Base-by-base conservation (phyloP, 2,888 invertebrate genomes). In the Cerastoderma edule region DNA sequence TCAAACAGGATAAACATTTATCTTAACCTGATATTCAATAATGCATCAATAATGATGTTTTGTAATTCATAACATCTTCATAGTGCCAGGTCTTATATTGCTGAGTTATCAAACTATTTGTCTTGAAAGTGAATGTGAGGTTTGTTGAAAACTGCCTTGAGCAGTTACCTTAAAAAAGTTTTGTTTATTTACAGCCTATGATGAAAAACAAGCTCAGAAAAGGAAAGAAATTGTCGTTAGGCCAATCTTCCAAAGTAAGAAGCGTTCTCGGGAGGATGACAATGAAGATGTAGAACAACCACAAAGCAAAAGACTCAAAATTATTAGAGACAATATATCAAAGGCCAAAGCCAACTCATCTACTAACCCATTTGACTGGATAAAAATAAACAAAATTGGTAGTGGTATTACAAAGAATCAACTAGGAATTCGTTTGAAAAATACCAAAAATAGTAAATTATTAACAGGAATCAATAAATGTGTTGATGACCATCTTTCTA, bases 191-290 rank as follows among this genome's bases (percentile, higher is more conserved):
- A 27, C 81, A 90, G 90, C 89, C 0, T 90, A 82, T 83, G 89
- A 90, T 78, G 89, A 90, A 56, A 89, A 86, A 79, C 89, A 89
- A 80, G 73, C 78, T 64, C 84, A 88, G 80, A 89, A 87, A 72
- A 87, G 90, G 50, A 87, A 87, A 72, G 85, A 85, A 28, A 90
- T 90, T 67, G 88, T 86, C 35, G 82, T 75, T 19, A 72, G 87
- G 63, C 86, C 90, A 33, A 67, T 91, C 10, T 91, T 91, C 35
- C 5, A 48, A 33, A 75, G 50, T 22, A 75, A 72, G 46, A 48
- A 67, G 4, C 48, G 64, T 24, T 66, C 68, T 63, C 44, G 32
- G 19, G 70, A 75, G 19, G 46, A 6, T 2, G 67, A 30, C 35
- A 19, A 35, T 16, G 19, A 65, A 19, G 67, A n/a, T 24, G 22